phyloP scores from a whole-genome alignment of 2,113 vertebrate genomes.

The crab-eating macaque (Macaca fascicularis) region DNA sequence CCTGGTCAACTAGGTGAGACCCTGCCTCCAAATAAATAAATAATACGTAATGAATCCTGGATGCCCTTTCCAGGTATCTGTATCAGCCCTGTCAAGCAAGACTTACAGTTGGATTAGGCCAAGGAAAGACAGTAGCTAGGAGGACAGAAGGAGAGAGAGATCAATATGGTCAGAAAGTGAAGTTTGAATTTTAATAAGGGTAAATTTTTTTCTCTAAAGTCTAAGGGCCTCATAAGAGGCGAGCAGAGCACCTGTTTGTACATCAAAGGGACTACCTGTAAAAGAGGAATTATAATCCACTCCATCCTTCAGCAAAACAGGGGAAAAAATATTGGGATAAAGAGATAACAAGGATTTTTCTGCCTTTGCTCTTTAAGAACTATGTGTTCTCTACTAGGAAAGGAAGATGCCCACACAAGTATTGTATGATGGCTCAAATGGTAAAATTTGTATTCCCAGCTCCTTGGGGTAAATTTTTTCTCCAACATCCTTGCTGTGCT shows the following conservation, averaged over 20 bases:
- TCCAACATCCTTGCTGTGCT: neutral
- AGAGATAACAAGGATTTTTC: neutral
- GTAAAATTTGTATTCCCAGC: neutral
- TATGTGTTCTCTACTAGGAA: neutral
- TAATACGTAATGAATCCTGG: neutral
- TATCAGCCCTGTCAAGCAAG: neutral
- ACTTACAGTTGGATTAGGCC: neutral
- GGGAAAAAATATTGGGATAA: neutral
- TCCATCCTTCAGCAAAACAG: neutral
- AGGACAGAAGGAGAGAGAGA: neutral
- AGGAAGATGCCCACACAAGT: neutral
- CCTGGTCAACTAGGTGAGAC: neutral
- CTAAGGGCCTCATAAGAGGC: neutral
- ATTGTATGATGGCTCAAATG: neutral
- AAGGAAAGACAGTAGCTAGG: neutral
- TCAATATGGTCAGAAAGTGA: neutral
- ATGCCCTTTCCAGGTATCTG: neutral
- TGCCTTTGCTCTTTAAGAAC: neutral
- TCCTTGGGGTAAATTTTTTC: neutral
- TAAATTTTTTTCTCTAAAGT: neutral
- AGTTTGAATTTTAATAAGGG: neutral
- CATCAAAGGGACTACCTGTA: neutral
- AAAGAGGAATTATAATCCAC: neutral
- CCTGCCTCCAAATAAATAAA: neutral
- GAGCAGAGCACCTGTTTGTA: neutral